Evolutionary conservation across 2,888 invertebrate species (phyloP).

Genomic region (Thymelicus lineola): DNA sequence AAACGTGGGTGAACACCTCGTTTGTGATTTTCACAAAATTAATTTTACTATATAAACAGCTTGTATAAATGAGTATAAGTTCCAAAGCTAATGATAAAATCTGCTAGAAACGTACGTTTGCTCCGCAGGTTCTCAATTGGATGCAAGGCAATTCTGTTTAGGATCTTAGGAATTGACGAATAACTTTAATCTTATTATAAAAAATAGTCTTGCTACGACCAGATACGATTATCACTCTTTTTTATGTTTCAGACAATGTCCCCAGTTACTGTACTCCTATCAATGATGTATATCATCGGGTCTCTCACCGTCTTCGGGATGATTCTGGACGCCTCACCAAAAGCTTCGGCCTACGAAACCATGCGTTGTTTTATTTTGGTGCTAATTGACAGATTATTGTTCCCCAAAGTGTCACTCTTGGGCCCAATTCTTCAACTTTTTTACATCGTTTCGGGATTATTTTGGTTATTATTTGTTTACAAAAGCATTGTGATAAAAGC

Average conservation of each 20-base stretch:
- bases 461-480: constrained; percentile 82
- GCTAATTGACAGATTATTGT: constrained; percentile 53
- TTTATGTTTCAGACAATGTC: constrained; percentile 78
- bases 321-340: constrained; percentile 86
- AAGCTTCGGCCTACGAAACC: constrained; percentile 85
- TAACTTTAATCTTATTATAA: too few relatives aligned
- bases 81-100: too few relatives aligned
- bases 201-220: too few relatives aligned
- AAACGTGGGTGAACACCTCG: too few relatives aligned
- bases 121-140: too few relatives aligned
- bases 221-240: background rate
- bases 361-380: constrained; percentile 84
- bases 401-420: constrained; percentile 53
- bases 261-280: constrained; percentile 74
- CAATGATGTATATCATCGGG: constrained; percentile 85
- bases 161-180: too few relatives aligned
- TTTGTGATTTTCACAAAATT: too few relatives aligned
- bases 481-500: constrained; percentile 75
- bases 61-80: too few relatives aligned
- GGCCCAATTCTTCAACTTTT: constrained; percentile 70
- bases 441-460: constrained; percentile 78
- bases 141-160: too few relatives aligned
- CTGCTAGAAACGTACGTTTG: too few relatives aligned
- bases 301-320: constrained; percentile 88
- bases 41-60: too few relatives aligned